phyloP scores from a whole-genome alignment of 2,113 vertebrate genomes.

The Microcebus lehilahytsara region DNA sequence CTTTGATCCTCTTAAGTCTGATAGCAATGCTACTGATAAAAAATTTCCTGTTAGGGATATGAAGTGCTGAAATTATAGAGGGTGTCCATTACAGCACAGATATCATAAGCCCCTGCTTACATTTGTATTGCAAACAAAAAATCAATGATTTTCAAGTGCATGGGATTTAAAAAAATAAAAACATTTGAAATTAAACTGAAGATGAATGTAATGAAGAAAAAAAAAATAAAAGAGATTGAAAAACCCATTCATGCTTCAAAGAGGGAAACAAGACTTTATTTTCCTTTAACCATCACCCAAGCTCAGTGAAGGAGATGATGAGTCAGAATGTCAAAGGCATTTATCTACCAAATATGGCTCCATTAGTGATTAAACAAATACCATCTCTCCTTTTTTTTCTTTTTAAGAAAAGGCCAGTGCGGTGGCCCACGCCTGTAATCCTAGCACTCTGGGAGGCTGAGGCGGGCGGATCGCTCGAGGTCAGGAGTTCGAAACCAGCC shows the following conservation, averaged over 20 bases:
- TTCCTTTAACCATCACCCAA: neutral
- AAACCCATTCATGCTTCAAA: neutral
- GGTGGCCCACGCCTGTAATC: no score
- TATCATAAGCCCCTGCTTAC: neutral
- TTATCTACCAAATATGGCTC: neutral
- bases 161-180: constrained; percentile 29
- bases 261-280: neutral
- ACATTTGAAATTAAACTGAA: neutral
- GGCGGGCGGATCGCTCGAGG: no score
- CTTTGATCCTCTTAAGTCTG: constrained; percentile 31
- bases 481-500: no score
- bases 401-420: neutral
- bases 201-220: neutral
- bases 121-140: constrained; percentile 22
- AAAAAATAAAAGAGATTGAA: neutral
- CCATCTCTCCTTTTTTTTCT: neutral
- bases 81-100: neutral
- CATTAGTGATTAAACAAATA: neutral
- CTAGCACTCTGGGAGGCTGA: no score
- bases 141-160: neutral
- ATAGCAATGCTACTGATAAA: neutral
- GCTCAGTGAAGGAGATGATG: neutral
- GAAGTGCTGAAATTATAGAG: neutral
- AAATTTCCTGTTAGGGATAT: neutral
- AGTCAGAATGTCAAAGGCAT: neutral